Evolutionary conservation across 2,888 invertebrate genomes (phyloP).

Genomic region (Caenorhabditis sp.): DNA sequence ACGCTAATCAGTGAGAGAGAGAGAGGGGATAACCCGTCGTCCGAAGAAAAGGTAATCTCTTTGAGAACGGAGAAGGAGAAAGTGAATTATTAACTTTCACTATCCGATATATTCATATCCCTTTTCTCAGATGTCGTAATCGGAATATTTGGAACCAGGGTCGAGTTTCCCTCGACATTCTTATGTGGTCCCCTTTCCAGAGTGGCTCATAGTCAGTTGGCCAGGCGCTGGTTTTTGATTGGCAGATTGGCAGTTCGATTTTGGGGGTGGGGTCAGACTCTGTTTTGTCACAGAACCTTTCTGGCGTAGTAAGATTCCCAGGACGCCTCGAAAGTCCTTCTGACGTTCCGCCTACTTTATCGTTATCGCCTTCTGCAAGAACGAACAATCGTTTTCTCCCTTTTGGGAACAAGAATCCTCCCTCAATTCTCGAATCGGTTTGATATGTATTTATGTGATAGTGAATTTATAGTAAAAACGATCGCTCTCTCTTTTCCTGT

Average conservation of each 20-base stretch:
- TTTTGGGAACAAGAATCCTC: conserved; percentile 23
- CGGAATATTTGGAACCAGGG: conserved; percentile 22
- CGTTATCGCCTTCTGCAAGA: conserved; percentile 28
- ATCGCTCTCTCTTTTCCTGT: conserved; percentile 9
- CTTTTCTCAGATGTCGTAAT: conserved; percentile 15
- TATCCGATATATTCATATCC: not conserved
- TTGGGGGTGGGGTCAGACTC: too few relatives aligned
- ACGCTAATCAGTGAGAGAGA: conserved; percentile 34
- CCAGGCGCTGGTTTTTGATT: too few relatives aligned
- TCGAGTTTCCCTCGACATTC: too few relatives aligned
- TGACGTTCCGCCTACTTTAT: conserved; percentile 29
- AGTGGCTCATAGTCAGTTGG: too few relatives aligned
- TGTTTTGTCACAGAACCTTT: too few relatives aligned
- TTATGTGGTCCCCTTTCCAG: too few relatives aligned
- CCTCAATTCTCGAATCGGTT: conserved; percentile 29
- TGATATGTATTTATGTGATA: conserved; percentile 2
- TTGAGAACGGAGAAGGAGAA: not conserved
- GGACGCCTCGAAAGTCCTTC: too few relatives aligned
- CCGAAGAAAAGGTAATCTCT: conserved; percentile 30
- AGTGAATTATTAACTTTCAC: conserved; percentile 47
- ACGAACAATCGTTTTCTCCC: conserved; percentile 27
- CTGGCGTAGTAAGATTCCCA: too few relatives aligned
- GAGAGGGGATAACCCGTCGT: conserved; percentile 36
- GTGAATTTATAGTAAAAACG: conserved; percentile 55
- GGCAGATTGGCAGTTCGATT: too few relatives aligned